Evolutionary conservation across 2,888 invertebrate species (phyloP).

Genomic region (Hemithea aestivaria): DNA sequence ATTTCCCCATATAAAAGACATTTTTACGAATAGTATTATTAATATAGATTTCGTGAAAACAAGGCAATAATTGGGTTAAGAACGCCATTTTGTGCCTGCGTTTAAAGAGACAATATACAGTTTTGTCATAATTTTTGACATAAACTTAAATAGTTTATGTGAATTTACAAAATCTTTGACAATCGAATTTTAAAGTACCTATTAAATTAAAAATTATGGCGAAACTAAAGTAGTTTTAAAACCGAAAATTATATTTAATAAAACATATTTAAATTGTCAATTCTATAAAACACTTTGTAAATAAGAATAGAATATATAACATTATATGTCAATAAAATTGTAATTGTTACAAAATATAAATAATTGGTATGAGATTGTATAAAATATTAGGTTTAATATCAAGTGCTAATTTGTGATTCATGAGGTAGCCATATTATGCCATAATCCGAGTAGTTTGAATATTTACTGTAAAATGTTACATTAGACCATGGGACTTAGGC

Average conservation of each 20-base stretch:
- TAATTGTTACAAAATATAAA: constrained; percentile 60
- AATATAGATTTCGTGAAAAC: constrained; percentile 71
- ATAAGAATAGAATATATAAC: constrained; percentile 68
- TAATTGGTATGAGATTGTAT: constrained; percentile 54
- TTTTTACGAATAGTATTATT: constrained; percentile 80
- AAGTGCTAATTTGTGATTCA: constrained; percentile 71
- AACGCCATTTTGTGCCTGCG: constrained; percentile 74
- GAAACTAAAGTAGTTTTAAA: constrained; percentile 36
- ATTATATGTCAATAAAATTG: constrained; percentile 54
- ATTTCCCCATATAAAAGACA: constrained; percentile 72
- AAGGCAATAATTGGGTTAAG: constrained; percentile 72
- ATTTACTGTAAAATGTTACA: too few species aligned
- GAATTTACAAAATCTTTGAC: constrained; percentile 8
- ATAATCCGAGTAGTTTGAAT: constrained; percentile 47
- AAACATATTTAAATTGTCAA: constrained; percentile 63
- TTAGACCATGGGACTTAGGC: too few species aligned
- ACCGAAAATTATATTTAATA: constrained; percentile 52
- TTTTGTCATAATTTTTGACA: constrained; percentile 41
- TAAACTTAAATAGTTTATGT: constrained; percentile 10
- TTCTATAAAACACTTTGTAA: constrained; percentile 68
- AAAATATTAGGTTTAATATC: constrained; percentile 54
- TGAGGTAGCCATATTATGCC: constrained; percentile 78
- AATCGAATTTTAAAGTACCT: too few species aligned
- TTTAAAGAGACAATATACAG: constrained; percentile 61
- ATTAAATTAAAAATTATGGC: constrained; percentile 50